Conservation (phyloP, 1,140 invertebrate genomes). For the Pseudomyrmex pallidus region DNA sequence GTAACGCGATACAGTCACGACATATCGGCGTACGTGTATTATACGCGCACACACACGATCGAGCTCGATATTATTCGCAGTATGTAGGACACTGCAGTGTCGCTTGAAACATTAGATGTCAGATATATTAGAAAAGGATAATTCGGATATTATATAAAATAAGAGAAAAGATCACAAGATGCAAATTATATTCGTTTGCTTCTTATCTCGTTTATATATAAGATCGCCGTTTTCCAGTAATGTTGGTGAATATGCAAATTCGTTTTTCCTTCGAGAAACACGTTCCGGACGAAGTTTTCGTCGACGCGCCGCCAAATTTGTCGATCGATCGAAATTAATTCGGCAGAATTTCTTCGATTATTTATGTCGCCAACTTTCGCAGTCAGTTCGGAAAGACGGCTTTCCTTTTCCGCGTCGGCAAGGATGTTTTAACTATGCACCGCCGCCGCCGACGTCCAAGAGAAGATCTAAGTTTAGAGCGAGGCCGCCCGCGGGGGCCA, state of each 20-base stretch:
- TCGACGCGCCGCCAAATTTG: not conserved
- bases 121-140: not conserved
- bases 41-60: not conserved
- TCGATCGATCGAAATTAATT: conserved; percentile 48
- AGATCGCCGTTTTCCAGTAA: not conserved
- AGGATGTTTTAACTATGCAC: conserved; percentile 50
- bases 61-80: conserved; percentile 27
- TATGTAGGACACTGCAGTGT: conserved; percentile 32
- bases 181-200: no score
- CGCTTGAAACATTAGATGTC: not conserved
- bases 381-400: conserved; percentile 22
- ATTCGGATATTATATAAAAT: not conserved
- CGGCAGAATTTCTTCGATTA: conserved; percentile 27
- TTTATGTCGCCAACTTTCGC: conserved; percentile 55
- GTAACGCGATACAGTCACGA: conserved; percentile 59
- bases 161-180: not conserved
- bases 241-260: conserved; percentile 16
- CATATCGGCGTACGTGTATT: conserved; percentile 11
- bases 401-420: not conserved
- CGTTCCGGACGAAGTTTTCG: not conserved
- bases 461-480: conserved; percentile 55
- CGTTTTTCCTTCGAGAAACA: not conserved
- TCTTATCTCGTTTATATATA: no score
- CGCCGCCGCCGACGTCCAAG: conserved; percentile 51
- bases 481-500: conserved; percentile 24